Conservation (phyloP, 2,113 vertebrate species). For the Neotragus pygmaeus region DNA sequence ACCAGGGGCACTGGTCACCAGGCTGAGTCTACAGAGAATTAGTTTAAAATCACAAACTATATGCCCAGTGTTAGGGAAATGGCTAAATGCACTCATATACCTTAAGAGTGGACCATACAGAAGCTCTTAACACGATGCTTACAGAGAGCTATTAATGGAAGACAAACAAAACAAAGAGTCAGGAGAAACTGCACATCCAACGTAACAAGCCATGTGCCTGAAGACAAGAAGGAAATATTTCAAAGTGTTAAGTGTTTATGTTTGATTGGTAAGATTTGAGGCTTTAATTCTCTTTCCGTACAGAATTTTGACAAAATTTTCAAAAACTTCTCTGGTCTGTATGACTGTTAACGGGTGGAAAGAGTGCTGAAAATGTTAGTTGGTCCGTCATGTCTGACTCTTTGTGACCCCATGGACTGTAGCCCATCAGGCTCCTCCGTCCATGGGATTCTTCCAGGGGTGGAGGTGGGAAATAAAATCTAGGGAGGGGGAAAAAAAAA, state of each 20-base stretch:
- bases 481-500: not conserved
- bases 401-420: not conserved
- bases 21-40: not conserved
- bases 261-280: not conserved
- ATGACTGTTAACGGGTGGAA: not conserved
- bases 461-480: not conserved
- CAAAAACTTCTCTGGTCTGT: not conserved
- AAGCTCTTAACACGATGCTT: not conserved
- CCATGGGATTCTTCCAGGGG: not conserved
- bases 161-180: not conserved
- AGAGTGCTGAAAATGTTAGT: not conserved
- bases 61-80: not conserved
- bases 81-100: not conserved
- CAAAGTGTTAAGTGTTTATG: not conserved
- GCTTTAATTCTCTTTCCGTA: not conserved
- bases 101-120: not conserved
- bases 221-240: not conserved
- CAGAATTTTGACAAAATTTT: not conserved
- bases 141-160: not conserved
- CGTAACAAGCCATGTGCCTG: not conserved
- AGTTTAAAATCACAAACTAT: not conserved
- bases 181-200: not conserved
- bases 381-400: not conserved
- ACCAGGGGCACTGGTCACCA: not conserved
- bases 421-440: not conserved